Evolutionary conservation across 2,797 vertebrate species (phyloP), one percentile per base, ranked within the genome.

Genomic region (Bradypus variegatus): DNA sequence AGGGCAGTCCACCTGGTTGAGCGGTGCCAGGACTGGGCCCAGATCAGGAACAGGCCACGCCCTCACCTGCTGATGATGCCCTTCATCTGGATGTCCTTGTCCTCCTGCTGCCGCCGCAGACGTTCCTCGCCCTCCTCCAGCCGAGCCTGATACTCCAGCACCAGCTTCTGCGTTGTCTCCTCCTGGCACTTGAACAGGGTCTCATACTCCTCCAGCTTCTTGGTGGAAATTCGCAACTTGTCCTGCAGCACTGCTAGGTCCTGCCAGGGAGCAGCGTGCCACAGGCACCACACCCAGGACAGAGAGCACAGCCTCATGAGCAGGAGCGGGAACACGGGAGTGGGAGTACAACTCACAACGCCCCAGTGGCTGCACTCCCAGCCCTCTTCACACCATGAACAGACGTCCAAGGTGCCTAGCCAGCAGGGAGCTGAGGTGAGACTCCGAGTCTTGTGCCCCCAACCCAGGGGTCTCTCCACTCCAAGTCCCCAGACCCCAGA

Each of bases 71-170:
- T 99, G 97, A 99, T 99, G 97, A 99, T 99, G 97, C 99, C 98
- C 96, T 99, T 99, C 99, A 99, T 99, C 98, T 99, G 99, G 91
- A 99, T 98, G 96, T 99, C 99, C 96, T 99, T 99, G 97, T 99
- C 99, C 3, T 99, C 98, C 96, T 99, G 99, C 97, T 99, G 99
- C 86, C 99, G 95, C 41, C 98, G 98, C 94, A 99, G 98, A 12
- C 99, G 97, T 95, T 99, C 99, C 97, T 99, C 99, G 0, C 99
- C 98, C 97, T 99, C 99, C 96, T 99, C 99, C 97, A 99, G 98
- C 90, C 99, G 96, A 4, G 98, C 98, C 98, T 99, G 99, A 96
- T 99, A 99, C 97, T 99, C 99, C 97, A 99, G 97, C 96, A 99
- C 97, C 94, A 99, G 98, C 97, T 99, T 99, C 97, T 99, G 99